Evolutionary conservation across 2,113 vertebrate species (phyloP).

Genomic region (Pongo pygmaeus): DNA sequence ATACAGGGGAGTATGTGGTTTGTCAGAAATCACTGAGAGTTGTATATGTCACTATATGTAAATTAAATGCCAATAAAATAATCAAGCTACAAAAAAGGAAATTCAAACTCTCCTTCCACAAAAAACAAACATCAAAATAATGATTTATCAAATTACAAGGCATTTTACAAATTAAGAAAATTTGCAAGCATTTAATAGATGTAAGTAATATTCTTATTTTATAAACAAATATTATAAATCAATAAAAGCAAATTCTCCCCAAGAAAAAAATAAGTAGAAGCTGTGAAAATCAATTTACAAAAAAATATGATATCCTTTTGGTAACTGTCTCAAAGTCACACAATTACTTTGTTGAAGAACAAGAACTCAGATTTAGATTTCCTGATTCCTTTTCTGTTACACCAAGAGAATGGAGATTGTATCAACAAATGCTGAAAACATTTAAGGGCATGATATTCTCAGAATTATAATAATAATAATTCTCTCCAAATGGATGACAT

Average conservation of each 20-base stretch:
- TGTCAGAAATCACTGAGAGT: background rate
- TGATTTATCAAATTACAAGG: background rate
- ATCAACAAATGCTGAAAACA: background rate
- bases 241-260: background rate
- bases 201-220: background rate
- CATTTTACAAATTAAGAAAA: background rate
- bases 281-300: background rate
- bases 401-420: background rate
- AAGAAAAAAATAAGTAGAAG: background rate
- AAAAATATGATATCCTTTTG: background rate
- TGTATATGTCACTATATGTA: background rate
- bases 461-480: background rate
- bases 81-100: background rate
- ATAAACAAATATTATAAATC: background rate
- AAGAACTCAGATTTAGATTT: background rate
- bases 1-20: fast-evolving
- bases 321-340: background rate
- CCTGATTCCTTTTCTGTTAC: background rate
- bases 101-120: background rate
- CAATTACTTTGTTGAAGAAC: background rate
- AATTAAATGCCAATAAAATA: background rate
- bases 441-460: background rate
- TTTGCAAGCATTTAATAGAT: background rate
- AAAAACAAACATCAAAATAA: background rate
- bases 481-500: background rate